phyloP scores from a whole-genome alignment of 2,888 invertebrate species.

The Chromoteleia sp. region DNA sequence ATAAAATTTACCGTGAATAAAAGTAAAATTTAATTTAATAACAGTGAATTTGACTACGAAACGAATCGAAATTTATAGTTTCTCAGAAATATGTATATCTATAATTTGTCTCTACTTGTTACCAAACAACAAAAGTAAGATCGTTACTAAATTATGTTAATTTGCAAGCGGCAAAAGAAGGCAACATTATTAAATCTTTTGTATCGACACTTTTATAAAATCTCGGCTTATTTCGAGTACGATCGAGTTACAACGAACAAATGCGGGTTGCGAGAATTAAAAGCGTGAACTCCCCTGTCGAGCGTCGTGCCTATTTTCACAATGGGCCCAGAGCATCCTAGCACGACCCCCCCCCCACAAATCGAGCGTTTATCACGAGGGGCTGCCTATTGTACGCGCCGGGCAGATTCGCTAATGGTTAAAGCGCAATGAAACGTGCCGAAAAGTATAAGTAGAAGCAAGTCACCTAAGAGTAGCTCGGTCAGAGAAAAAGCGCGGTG shows the following conservation, averaged over 20 bases:
- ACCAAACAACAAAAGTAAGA: too few relatives aligned
- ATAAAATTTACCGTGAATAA: too few relatives aligned
- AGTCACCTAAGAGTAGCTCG: constrained; percentile 39
- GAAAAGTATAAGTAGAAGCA: constrained; percentile 59
- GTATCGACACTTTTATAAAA: constrained; percentile 54
- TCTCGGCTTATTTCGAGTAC: constrained; percentile 54
- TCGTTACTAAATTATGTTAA: background rate
- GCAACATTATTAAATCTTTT: constrained; percentile 51
- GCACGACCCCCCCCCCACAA: constrained; percentile 65
- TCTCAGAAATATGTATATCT: too few relatives aligned
- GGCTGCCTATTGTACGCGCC: constrained; percentile 62
- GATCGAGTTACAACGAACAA: constrained; percentile 58
- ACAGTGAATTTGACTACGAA: too few relatives aligned
- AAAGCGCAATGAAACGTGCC: constrained; percentile 61
- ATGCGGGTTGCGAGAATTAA: constrained; percentile 39
- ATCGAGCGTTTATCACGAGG: constrained; percentile 53
- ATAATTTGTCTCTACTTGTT: too few relatives aligned
- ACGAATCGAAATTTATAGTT: too few relatives aligned
- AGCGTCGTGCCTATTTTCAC: constrained; percentile 34
- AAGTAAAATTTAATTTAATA: too few relatives aligned
- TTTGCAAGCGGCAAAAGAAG: constrained; percentile 4
- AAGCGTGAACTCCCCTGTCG: constrained; percentile 56
- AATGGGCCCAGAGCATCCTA: constrained; percentile 58
- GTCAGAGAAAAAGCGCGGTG: constrained; percentile 25
- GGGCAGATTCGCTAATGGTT: constrained; percentile 58